Evolutionary conservation across 2,888 invertebrate genomes (phyloP), one percentile per base, ranked within the genome.

Genomic region (Andrena hattorfiana): DNA sequence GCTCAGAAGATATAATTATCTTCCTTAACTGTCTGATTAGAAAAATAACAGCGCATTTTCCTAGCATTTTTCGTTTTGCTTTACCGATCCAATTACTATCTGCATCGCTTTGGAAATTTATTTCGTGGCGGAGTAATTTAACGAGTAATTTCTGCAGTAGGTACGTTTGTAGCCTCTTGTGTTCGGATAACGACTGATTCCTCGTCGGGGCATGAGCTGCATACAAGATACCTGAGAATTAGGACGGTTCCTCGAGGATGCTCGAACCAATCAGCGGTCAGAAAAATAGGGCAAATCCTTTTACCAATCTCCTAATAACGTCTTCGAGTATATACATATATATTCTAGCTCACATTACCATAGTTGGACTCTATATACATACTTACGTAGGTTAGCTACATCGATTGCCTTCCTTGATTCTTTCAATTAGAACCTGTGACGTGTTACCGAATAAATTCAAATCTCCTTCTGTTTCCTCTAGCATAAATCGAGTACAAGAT

Each of bases 161-260:
- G 42, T 42, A 42, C 42, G 42, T 70, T 62, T 35, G 51, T 62
- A 51, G 51, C 13, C 59, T 54, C 48, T 49, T 28, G 49, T 54
- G 62, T 35, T 28, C 28, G 30, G n/a, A 35, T 69, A 68, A 32
- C 48, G 62, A 54, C 70, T 79, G 85, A 85, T 85, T 85, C 83
- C 85, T 79, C 77, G 20, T 42, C 13, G 79, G 74, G 62, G 20
- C 54, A 68, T 48, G 73, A 74, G 51, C 71, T 42, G 69, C 64
- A 56, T 62, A 35, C 68, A 60, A 48, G 48, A 54, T 48, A 68
- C 42, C 67, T 60, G 77, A 54, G 66, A 85, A 85, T 74, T 78
- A 28, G 69, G 28, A 35, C 73, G 59, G 54, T 64, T 73, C 20
- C 69, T 49, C 30, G n/a, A 64, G 62, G 48, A 54, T 66, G 32